Conservation (phyloP, 2,888 invertebrate genomes). For the Trimorus sp. region DNA sequence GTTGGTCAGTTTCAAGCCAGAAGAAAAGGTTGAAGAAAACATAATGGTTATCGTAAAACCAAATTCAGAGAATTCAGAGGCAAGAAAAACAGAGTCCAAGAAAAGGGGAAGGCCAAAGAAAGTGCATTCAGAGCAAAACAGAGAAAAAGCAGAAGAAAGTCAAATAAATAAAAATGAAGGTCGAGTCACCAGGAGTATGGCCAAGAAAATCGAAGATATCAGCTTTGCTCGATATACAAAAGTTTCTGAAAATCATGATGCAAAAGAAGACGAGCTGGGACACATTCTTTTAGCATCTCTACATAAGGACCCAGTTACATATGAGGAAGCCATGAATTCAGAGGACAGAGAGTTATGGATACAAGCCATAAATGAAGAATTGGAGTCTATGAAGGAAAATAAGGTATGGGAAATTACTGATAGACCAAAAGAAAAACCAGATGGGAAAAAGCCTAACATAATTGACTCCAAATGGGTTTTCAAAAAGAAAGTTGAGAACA, state of each 20-base stretch:
- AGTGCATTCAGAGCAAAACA: background rate
- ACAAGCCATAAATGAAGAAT: conserved; percentile 30
- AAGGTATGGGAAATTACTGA: conserved; percentile 47
- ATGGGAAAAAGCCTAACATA: conserved; percentile 30
- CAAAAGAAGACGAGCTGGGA: conserved; percentile 24
- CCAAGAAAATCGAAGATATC: conserved; percentile 45
- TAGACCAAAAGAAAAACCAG: conserved; percentile 25
- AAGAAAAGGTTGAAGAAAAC: background rate
- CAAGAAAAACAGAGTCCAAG: conserved; percentile 36
- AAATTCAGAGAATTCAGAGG: conserved; percentile 18
- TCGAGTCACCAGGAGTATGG: conserved; percentile 42
- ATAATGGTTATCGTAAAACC: conserved; percentile 25
- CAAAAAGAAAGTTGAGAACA: conserved; percentile 59
- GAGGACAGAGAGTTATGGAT: conserved; percentile 47
- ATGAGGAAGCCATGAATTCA: conserved; percentile 19
- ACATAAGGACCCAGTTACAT: conserved; percentile 45
- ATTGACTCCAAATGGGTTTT: conserved; percentile 61
- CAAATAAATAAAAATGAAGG: conserved; percentile 27
- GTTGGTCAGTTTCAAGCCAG: conserved; percentile 1
- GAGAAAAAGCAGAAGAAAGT: background rate
- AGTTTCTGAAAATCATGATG: conserved; percentile 34
- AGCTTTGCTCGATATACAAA: conserved; percentile 50
- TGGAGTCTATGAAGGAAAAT: conserved; percentile 63
- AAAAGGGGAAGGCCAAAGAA: conserved; percentile 61
- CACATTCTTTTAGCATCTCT: conserved; percentile 46